These are phyloP conservation scores for Mus caroli DNA, from an alignment of 2,797 vertebrate genomes.

Conservation along the genomic window DNA sequence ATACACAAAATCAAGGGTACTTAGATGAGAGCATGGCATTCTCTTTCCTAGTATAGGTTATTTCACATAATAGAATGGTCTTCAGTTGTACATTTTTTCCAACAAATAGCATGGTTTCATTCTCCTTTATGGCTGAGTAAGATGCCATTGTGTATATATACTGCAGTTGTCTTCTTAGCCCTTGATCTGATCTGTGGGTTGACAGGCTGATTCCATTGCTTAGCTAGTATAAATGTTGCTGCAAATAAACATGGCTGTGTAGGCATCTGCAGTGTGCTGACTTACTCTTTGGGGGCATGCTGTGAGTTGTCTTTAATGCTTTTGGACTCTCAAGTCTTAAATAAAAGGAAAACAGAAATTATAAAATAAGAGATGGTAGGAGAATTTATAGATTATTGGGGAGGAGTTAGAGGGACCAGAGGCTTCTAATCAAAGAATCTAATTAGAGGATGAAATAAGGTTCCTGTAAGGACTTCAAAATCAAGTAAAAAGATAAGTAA, in stretches of 20 bases:
- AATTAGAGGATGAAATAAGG: neutral
- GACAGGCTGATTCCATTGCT: neutral
- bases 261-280: neutral
- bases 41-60: neutral
- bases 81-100: neutral
- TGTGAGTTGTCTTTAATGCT: neutral
- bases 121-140: neutral
- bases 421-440: neutral
- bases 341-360: neutral
- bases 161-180: neutral
- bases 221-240: neutral
- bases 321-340: neutral
- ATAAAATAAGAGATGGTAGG: constrained; percentile 3
- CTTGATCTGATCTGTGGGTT: neutral
- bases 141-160: neutral
- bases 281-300: neutral
- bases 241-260: neutral
- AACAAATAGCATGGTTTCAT: neutral
- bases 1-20: neutral
- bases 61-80: neutral
- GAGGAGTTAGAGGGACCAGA: neutral
- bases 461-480: neutral
- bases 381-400: constrained; percentile 22
- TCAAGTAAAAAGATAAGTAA: constrained; percentile 26
- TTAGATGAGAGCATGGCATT: neutral